phyloP scores from a whole-genome alignment of 2,797 vertebrate genomes.

The Periophthalmus magnuspinnatus region DNA sequence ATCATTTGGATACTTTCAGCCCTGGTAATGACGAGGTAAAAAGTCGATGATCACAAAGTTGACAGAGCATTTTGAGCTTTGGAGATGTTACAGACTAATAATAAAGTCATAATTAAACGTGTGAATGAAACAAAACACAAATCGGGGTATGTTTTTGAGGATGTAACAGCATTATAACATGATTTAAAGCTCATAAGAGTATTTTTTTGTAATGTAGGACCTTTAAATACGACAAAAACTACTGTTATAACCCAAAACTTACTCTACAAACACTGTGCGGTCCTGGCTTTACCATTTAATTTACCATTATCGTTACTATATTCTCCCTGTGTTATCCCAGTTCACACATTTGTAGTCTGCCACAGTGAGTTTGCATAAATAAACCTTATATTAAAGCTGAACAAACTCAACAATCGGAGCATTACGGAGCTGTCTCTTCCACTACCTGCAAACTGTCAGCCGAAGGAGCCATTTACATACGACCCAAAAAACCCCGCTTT shows the following conservation, averaged over 20 bases:
- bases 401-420: slow-evolving; percentile 36
- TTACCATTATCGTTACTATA: not conserved
- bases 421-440: slow-evolving; percentile 33
- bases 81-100: too few species aligned
- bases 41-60: too few species aligned
- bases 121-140: too few species aligned
- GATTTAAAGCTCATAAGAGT: too few species aligned
- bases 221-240: too few species aligned
- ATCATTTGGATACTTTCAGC: too few species aligned
- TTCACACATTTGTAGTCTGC: not conserved
- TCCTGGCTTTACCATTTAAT: not conserved
- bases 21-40: too few species aligned
- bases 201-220: too few species aligned
- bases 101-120: too few species aligned
- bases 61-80: too few species aligned
- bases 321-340: not conserved
- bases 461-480: slow-evolving; percentile 51
- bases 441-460: slow-evolving; percentile 23
- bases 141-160: too few species aligned
- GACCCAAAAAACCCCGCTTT: slow-evolving; percentile 59
- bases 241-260: not conserved
- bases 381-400: slow-evolving; percentile 26
- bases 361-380: slow-evolving; percentile 33
- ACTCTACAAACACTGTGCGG: not conserved
- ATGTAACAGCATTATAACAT: too few species aligned